These are phyloP conservation scores for Aricia artaxerxes DNA, from an alignment of 2,888 invertebrate species.

Conservation along the genomic window DNA sequence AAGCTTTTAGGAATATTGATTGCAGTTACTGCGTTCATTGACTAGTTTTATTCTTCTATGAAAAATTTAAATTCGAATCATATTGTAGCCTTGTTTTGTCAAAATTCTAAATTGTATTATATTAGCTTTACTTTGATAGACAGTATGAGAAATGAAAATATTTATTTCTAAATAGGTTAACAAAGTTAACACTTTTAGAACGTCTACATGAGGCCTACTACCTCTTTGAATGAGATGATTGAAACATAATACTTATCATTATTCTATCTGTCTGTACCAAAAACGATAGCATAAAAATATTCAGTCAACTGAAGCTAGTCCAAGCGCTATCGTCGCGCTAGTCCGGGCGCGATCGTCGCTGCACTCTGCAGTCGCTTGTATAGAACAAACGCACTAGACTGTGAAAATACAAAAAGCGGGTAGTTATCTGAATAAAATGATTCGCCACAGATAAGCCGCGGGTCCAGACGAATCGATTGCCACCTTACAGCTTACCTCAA, in stretches of 20 bases:
- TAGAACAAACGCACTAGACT: constrained; percentile 32
- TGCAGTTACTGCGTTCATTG: not conserved
- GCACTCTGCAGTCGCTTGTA: not conserved
- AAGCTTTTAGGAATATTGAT: not conserved
- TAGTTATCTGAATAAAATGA: constrained; percentile 33
- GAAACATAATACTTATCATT: too few relatives aligned
- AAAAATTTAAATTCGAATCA: too few relatives aligned
- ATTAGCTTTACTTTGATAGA: not conserved
- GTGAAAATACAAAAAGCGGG: constrained; percentile 33
- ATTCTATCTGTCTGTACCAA: not conserved
- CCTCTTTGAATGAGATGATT: too few relatives aligned
- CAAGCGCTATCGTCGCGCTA: not conserved
- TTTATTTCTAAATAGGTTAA: too few relatives aligned
- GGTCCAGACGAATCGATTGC: constrained; percentile 52
- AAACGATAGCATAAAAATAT: not conserved
- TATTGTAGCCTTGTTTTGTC: too few relatives aligned
- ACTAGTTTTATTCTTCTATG: not conserved
- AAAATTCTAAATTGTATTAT: not conserved
- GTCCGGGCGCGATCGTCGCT: not conserved
- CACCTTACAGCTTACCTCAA: constrained; percentile 34
- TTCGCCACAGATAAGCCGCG: constrained; percentile 34
- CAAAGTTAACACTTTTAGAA: too few relatives aligned
- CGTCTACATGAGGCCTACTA: too few relatives aligned
- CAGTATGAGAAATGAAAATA: not conserved
- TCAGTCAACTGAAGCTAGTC: constrained; percentile 7